Conservation (phyloP, 2,888 invertebrate species). For the Globia sparganii region DNA sequence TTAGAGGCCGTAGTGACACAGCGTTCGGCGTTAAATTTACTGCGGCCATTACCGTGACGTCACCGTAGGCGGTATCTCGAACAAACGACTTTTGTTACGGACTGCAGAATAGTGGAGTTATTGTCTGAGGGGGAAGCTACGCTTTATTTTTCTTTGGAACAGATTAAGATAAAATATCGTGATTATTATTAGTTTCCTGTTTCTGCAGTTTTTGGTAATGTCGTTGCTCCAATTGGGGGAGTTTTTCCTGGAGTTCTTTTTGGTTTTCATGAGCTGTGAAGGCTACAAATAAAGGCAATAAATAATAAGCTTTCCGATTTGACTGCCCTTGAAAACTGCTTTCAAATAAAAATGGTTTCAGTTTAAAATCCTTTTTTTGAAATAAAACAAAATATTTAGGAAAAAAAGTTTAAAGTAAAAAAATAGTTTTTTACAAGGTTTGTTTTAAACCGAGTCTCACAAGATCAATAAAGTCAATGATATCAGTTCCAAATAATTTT, state of each 20-base stretch:
- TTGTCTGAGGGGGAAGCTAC: conserved; percentile 49
- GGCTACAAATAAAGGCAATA: too few relatives aligned
- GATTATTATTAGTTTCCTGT: conserved; percentile 61
- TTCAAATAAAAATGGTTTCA: too few relatives aligned
- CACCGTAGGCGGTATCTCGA: conserved; percentile 71
- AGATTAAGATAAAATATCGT: conserved; percentile 60
- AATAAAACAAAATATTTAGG: neutral
- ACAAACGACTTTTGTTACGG: conserved; percentile 74
- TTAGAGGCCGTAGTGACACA: conserved; percentile 67
- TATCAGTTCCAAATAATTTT: neutral
- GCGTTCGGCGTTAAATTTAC: conserved; percentile 75
- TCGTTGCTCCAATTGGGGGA: conserved; percentile 10
- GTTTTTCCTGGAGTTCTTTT: conserved; percentile 1
- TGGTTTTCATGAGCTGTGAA: neutral
- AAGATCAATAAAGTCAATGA: neutral
- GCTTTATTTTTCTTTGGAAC: conserved; percentile 63
- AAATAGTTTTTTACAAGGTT: too few relatives aligned
- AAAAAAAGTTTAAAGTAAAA: too few relatives aligned
- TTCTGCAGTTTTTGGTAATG: conserved; percentile 41
- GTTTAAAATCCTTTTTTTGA: neutral
- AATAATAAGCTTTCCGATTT: neutral
- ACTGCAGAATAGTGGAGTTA: conserved; percentile 65
- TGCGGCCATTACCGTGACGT: conserved; percentile 70
- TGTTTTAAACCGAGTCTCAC: too few relatives aligned
- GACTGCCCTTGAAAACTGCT: neutral